Percentiles rank a stretch among this genome's conserved stretches.
phyloP scores from a whole-genome alignment of 2,113 vertebrate genomes.

The Odocoileus virginianus region DNA sequence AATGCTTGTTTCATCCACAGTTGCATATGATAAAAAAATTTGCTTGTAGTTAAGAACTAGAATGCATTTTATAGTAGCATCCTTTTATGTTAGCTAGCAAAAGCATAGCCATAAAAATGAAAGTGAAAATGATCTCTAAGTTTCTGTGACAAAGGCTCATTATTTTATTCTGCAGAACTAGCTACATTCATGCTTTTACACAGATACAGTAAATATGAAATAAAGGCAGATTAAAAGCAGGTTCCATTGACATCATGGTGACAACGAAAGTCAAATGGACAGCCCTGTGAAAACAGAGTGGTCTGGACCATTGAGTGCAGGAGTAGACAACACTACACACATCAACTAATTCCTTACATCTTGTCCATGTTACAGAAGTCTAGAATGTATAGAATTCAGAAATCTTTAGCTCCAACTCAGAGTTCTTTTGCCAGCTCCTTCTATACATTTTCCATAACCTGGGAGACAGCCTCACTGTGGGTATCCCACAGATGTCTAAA shows the following conservation, averaged over 20 bases:
- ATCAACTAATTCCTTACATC: no score
- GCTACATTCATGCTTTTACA: not conserved
- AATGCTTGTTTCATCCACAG: not conserved
- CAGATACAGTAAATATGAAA: not conserved
- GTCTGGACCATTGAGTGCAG: not conserved
- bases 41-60: constrained; percentile 3
- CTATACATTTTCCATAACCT: not conserved
- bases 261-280: not conserved
- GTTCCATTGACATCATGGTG: not conserved
- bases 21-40: not conserved
- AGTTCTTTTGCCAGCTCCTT: not conserved
- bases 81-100: not conserved
- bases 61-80: not conserved
- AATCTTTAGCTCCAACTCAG: not conserved
- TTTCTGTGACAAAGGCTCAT: not conserved
- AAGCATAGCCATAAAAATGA: not conserved
- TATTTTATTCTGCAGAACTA: not conserved
- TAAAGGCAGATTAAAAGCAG: not conserved
- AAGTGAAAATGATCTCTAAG: not conserved
- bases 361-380: not conserved
- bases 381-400: not conserved
- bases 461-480: not conserved
- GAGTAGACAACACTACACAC: not conserved
- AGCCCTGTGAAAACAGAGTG: not conserved
- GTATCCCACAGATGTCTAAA: not conserved